Evolutionary conservation across 2,113 vertebrate species (phyloP).

Genomic region (Brachyhypopomus gauderio): DNA sequence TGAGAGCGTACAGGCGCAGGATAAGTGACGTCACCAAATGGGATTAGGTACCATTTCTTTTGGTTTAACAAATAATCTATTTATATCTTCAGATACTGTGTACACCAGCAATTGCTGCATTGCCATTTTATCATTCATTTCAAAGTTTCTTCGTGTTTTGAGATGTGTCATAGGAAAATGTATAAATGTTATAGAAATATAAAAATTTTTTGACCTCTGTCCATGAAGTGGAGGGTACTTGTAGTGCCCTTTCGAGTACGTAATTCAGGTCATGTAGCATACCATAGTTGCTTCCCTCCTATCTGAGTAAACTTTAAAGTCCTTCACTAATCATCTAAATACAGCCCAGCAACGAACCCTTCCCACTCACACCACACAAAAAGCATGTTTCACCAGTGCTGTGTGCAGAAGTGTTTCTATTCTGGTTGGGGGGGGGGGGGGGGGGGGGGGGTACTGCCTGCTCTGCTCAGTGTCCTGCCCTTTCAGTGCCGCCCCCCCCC

Average conservation of each 20-base stretch:
- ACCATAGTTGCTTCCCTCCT: conserved; percentile 42
- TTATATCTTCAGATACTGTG: conserved; percentile 60
- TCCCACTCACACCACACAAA: conserved; percentile 27
- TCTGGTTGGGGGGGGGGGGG: conserved; percentile 36
- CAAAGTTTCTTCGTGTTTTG: neutral
- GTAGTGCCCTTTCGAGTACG: neutral
- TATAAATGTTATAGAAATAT: neutral
- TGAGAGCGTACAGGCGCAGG: conserved; percentile 62
- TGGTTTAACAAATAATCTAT: conserved; percentile 55
- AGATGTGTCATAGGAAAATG: too few relatives aligned
- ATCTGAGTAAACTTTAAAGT: conserved; percentile 60
- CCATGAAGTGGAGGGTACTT: conserved; percentile 9
- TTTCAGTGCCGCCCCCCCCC: too few relatives aligned
- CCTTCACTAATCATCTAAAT: conserved; percentile 69
- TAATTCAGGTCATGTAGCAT: conserved; percentile 16
- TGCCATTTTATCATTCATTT: neutral
- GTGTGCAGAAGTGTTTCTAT: conserved; percentile 58
- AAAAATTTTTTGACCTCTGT: neutral
- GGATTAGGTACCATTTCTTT: conserved; percentile 68
- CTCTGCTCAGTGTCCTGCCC: too few relatives aligned
- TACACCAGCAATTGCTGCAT: conserved; percentile 36
- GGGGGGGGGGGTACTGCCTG: neutral
- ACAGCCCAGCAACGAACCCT: conserved; percentile 66
- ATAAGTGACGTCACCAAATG: conserved; percentile 45
- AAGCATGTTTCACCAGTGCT: conserved; percentile 47